These are phyloP conservation scores for Petrocephalus schoutedeni DNA, from an alignment of 2,797 vertebrate genomes.

Conservation along the genomic window DNA sequence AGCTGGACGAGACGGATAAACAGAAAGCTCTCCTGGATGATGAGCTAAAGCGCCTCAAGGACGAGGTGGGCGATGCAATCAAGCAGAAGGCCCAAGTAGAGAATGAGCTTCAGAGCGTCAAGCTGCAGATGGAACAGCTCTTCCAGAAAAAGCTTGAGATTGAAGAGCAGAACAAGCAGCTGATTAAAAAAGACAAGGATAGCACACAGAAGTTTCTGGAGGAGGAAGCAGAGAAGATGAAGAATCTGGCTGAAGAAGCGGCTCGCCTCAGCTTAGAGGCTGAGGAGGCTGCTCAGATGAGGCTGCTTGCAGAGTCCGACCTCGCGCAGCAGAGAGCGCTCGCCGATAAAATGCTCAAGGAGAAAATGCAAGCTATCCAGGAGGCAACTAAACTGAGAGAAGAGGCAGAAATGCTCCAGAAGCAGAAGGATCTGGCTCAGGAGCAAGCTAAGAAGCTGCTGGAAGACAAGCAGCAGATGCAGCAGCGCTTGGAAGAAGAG, in stretches of 20 bases:
- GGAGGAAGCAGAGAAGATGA: slow-evolving; percentile 92
- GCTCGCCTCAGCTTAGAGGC: slow-evolving; percentile 78
- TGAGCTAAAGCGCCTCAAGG: slow-evolving; percentile 86
- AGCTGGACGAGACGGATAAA: slow-evolving; percentile 84
- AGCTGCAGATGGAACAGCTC: slow-evolving; percentile 87
- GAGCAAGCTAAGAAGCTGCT: slow-evolving; percentile 80
- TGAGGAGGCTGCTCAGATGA: slow-evolving; percentile 79
- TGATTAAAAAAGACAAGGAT: slow-evolving; percentile 83
- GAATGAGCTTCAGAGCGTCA: slow-evolving; percentile 81
- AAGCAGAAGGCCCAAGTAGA: slow-evolving; percentile 84
- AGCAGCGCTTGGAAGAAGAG: slow-evolving; percentile 76
- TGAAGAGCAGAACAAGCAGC: slow-evolving; percentile 78
- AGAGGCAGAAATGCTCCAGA: slow-evolving; percentile 83
- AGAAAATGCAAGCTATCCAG: slow-evolving; percentile 93
- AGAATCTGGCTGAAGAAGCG: slow-evolving; percentile 82
- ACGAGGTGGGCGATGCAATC: slow-evolving; percentile 74
- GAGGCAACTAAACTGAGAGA: slow-evolving; percentile 82
- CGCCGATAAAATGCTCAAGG: slow-evolving; percentile 88
- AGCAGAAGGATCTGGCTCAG: slow-evolving; percentile 83
- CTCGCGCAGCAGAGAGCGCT: slow-evolving; percentile 78
- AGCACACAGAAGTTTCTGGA: slow-evolving; percentile 76
- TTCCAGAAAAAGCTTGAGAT: slow-evolving; percentile 79
- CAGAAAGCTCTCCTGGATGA: slow-evolving; percentile 82
- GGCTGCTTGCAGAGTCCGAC: slow-evolving; percentile 76
- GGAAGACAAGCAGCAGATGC: slow-evolving; percentile 87